Conservation (phyloP, 2,888 invertebrate species). For the Hyles lineata region DNA sequence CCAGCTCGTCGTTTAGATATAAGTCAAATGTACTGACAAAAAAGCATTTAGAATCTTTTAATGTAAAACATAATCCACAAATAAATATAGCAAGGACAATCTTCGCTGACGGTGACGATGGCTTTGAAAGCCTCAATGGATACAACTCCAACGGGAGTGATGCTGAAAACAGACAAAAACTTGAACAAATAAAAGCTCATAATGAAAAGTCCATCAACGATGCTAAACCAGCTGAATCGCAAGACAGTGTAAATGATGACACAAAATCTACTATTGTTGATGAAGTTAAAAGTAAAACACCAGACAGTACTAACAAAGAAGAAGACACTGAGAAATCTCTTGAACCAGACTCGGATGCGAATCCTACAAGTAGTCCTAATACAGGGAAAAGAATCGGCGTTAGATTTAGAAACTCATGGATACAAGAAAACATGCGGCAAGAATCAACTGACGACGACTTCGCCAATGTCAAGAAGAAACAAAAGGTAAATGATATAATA, state of each 20-base stretch:
- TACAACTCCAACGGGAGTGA: slow-evolving; percentile 90
- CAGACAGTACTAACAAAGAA: slow-evolving; percentile 61
- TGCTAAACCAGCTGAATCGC: slow-evolving; percentile 33
- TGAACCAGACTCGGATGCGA: slow-evolving; percentile 69
- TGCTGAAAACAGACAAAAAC: slow-evolving; percentile 59
- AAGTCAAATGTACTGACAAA: slow-evolving; percentile 74
- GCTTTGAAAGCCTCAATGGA: slow-evolving; percentile 93
- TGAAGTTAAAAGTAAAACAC: slow-evolving; percentile 35
- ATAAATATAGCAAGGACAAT: slow-evolving; percentile 58
- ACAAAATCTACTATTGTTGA: slow-evolving; percentile 34
- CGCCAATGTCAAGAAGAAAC: slow-evolving; percentile 62
- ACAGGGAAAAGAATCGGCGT: slow-evolving; percentile 69
- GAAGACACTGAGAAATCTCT: slow-evolving; percentile 72
- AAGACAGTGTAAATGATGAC: slow-evolving; percentile 32
- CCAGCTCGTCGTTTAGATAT: slow-evolving; percentile 64
- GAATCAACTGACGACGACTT: slow-evolving; percentile 75
- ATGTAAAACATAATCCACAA: slow-evolving; percentile 65
- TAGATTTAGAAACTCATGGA: slow-evolving; percentile 74
- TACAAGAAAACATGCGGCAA: slow-evolving; percentile 57
- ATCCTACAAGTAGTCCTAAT: slow-evolving; percentile 64
- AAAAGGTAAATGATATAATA: slow-evolving; percentile 60
- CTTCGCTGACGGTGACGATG: slow-evolving; percentile 88
- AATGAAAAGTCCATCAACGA: slow-evolving; percentile 24
- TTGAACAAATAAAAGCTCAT: slow-evolving; percentile 36
- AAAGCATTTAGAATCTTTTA: slow-evolving; percentile 77